Percentiles rank a stretch among this genome's conserved stretches.
Evolutionary conservation across 2,113 vertebrate genomes (phyloP).

Genomic region (Typhlomys cinereus): DNA sequence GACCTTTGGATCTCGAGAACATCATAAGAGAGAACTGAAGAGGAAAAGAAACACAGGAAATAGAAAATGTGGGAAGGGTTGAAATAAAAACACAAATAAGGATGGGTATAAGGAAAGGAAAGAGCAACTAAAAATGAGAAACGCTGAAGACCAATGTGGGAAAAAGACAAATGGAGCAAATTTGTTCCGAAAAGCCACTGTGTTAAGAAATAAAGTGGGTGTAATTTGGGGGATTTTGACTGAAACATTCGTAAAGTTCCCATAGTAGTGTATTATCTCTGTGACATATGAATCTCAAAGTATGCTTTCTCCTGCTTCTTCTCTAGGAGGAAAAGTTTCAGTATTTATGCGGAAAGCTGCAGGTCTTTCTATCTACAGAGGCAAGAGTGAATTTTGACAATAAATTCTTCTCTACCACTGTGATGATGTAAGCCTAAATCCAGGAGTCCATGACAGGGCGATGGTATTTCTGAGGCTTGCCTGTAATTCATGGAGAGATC

Average conservation of each 20-base stretch:
- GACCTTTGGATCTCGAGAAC: conserved; percentile 57
- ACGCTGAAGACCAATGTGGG: neutral
- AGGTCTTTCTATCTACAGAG: neutral
- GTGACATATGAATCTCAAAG: neutral
- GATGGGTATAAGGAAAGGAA: neutral
- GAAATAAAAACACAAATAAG: no score
- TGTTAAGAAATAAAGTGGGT: neutral
- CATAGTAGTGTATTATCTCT: neutral
- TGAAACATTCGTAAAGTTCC: neutral
- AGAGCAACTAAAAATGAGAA: conserved; percentile 37
- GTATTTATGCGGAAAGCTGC: neutral
- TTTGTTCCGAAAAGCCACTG: neutral
- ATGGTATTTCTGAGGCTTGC: neutral
- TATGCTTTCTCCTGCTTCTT: neutral
- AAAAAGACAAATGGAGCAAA: neutral
- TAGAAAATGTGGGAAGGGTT: conserved; percentile 34
- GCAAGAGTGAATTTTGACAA: neutral
- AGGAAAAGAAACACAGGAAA: conserved; percentile 57
- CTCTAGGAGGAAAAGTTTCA: neutral
- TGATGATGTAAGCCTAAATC: no score
- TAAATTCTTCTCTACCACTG: neutral
- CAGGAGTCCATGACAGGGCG: neutral
- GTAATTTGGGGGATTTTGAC: neutral
- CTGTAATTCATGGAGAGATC: neutral
- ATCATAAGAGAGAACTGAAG: conserved; percentile 25